Base-by-base conservation (phyloP, 2,113 vertebrate species). In the Chauna torquata region DNA sequence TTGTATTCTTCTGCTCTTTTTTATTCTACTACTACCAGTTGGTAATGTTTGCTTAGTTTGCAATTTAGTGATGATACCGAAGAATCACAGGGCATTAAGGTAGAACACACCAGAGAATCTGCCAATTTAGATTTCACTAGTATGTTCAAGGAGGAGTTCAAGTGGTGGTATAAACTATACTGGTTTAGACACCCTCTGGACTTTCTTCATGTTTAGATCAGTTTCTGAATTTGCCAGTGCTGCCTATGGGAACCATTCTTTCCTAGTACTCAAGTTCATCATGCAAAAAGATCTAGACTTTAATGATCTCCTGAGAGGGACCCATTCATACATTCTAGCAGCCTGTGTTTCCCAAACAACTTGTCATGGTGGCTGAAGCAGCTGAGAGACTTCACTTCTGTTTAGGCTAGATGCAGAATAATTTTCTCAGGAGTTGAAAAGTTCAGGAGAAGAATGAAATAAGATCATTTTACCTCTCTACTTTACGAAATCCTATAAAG, bases 401-500 rank as follows among this genome's bases (percentile, higher is more conserved):
- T 88, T 87, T 77, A 74, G 69, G 58, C 62, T 92, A 74, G 59
- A 75, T n/a, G 50, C n/a, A 36, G 55, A 89, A 70, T 81, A 19
- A 68, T 95, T 82, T 91, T 92, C 57, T 95, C 24, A 34, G 47
- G 42, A 74, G 36, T 70, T 72, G 72, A 94, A 57, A 91, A 91
- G 87, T 94, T 93, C 87, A 95, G 59, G 47, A 72, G 45, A 52
- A 91, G 82, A 88, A 92, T 70, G 32, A 85, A 76, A 76, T 82
- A 87, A 94, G 84, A 83, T 95, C 13, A 52, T 93, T 95, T 95
- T 71, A 59, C 36, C 36, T 62, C 28, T 76, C 12, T 81, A 57
- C 42, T 94, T 94, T 20, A 90, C 57, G 61, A 93, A 94, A 91
- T 30, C 42, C 30, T 66, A 32, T 50, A 45, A 79, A 80, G 59